Evolutionary conservation across 2,113 vertebrate species (phyloP), one percentile per base, ranked within the genome.

Genomic region (Chauna torquata): DNA sequence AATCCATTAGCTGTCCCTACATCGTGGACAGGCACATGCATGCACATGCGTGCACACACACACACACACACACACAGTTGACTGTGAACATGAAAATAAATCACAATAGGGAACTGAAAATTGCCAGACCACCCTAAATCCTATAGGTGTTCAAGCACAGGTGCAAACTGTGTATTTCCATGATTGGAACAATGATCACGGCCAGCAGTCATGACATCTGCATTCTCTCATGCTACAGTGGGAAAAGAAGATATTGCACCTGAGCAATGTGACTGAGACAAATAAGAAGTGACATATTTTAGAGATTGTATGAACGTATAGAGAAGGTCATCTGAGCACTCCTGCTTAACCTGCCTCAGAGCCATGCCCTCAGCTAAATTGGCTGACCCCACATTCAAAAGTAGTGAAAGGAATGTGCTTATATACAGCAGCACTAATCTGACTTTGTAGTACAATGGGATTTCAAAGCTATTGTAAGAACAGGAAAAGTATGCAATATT

Each of bases 341-440:
- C 72, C 79, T 76, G 74, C 61, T 86, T 70, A 79, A 44, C 38
- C 27, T 80, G 92, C 82, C 66, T 92, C 45, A 87, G 62, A 85
- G 32, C 42, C 36, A 71, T 84, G 32, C 58, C 79, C 68, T 58
- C 54, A 58, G 50, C 49, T 86, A 65, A 84, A 72, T 34, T 82
- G 75, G 11, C 55, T 96, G 52, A 93, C 47, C 52, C 25, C 20
- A n/a, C 78, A 88, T 95, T 80, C 50, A 84, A 55, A 91, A 93
- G 66, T 34, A 11, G 72, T 83, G 40, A 96, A 94, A 97, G 34
- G 52, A 96, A 90, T 62, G 44, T 66, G 45, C 52, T 94, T 65
- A 65, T 12, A 62, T 28, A 82, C n/a, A 65, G 66, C 36, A 91
- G 75, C 34, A 57, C 36, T 80, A 74, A 69, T 76, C 54, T 66